Conservation (phyloP, 2,888 invertebrate genomes). For the Druceiella hillmani region DNA sequence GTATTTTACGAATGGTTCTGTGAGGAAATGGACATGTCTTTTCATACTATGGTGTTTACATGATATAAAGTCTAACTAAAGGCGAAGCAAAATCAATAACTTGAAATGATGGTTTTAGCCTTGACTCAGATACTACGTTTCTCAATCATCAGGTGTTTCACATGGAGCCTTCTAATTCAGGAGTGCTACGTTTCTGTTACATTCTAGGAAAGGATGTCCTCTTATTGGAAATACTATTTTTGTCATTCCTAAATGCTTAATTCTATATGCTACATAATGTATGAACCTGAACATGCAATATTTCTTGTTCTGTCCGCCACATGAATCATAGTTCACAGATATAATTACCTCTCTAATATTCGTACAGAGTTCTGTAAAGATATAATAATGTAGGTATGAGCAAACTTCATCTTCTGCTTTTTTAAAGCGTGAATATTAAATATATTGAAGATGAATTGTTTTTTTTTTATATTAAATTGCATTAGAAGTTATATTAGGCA, state of each 20-base stretch:
- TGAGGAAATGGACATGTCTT: slow-evolving; percentile 21
- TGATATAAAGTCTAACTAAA: slow-evolving; percentile 11
- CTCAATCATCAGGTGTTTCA: slow-evolving; percentile 22
- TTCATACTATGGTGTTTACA: slow-evolving; percentile 16
- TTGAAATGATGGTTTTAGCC: slow-evolving; percentile 23
- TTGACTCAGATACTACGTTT: slow-evolving; percentile 20
- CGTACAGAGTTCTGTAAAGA: slow-evolving; percentile 15
- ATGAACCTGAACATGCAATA: slow-evolving; percentile 22
- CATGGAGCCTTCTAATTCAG: slow-evolving; percentile 21
- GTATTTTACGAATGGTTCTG: slow-evolving; percentile 11
- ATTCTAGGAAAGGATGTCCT: slow-evolving; percentile 24
- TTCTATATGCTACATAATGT: slow-evolving; percentile 20
- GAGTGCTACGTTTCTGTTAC: slow-evolving; percentile 20
- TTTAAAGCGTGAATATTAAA: slow-evolving; percentile 26
- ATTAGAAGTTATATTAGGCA: slow-evolving; percentile 18
- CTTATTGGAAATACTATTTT: slow-evolving; percentile 23
- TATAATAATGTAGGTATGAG: slow-evolving; percentile 25
- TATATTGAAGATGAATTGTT: slow-evolving; percentile 20
- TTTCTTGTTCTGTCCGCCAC: slow-evolving; percentile 26
- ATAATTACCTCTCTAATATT: slow-evolving; percentile 17
- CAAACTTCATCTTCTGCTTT: slow-evolving; percentile 25
- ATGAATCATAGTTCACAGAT: slow-evolving; percentile 25
- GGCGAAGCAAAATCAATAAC: slow-evolving; percentile 15
- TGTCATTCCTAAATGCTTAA: slow-evolving; percentile 18
- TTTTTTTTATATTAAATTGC: slow-evolving; percentile 20